Conservation (phyloP, 2,797 vertebrate species). For the Ctenosaura bakeri region DNA sequence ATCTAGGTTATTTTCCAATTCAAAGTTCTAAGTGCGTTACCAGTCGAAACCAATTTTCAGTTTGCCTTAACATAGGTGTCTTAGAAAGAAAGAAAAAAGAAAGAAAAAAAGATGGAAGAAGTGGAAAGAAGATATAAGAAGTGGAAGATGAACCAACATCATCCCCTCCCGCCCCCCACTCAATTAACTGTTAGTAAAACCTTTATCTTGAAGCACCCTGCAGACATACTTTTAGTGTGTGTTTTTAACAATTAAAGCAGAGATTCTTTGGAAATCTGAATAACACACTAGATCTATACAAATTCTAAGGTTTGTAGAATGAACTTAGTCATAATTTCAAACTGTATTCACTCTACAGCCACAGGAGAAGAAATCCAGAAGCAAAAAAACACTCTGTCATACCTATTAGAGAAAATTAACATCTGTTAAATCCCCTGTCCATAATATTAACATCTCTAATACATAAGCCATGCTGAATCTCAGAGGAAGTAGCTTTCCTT, state of each 20-base stretch:
- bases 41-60: neutral
- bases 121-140: neutral
- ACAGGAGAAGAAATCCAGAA: neutral
- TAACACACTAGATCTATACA: neutral
- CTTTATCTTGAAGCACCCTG: neutral
- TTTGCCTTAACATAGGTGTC: neutral
- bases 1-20: neutral
- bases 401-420: neutral
- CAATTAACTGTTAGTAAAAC: neutral
- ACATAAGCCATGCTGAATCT: neutral
- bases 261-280: neutral
- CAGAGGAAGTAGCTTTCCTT: neutral
- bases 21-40: neutral
- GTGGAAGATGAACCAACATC: neutral
- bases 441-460: neutral
- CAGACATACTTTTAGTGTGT: neutral
- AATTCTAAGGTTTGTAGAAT: conserved; percentile 1
- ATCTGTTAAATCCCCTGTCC: neutral
- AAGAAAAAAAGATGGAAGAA: neutral
- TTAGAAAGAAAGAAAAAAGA: too few relatives aligned
- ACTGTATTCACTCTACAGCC: neutral
- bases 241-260: conserved; percentile 4
- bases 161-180: neutral
- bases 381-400: neutral
- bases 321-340: neutral